These are phyloP conservation scores for Temnothorax nylanderi DNA, from an alignment of 1,140 invertebrate species.

Conservation along the genomic window DNA sequence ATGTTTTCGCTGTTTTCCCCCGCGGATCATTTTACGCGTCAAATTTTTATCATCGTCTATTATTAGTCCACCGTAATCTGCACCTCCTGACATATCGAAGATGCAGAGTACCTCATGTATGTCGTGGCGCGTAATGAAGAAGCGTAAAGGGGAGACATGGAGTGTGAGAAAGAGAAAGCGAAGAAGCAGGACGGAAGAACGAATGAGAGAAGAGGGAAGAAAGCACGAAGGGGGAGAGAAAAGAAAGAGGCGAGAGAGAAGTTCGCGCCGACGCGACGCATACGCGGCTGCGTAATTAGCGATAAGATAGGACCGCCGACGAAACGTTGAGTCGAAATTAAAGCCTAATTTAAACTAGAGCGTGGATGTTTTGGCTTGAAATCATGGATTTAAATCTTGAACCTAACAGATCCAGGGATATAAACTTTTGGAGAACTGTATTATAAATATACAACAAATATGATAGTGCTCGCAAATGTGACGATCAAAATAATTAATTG, in stretches of 20 bases:
- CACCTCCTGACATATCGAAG: conserved; percentile 76
- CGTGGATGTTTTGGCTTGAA: neutral
- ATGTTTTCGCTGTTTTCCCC: conserved; percentile 78
- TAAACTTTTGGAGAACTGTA: neutral
- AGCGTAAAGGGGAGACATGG: conserved; percentile 7
- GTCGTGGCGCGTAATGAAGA: conserved; percentile 37
- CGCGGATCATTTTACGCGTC: conserved; percentile 78
- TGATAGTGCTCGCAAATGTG: neutral
- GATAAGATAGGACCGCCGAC: conserved; percentile 71
- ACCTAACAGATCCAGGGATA: no score
- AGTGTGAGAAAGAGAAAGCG: neutral
- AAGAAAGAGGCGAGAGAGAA: conserved; percentile 44
- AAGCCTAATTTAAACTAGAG: conserved; percentile 15
- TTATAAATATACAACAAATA: neutral
- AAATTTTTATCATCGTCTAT: conserved; percentile 84
- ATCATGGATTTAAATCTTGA: neutral
- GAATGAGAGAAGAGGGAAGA: conserved; percentile 21
- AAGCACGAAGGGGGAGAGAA: conserved; percentile 10
- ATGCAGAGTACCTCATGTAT: conserved; percentile 70
- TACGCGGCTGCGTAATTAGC: conserved; percentile 63
- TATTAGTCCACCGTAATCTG: conserved; percentile 82
- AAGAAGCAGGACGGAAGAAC: neutral
- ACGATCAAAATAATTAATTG: neutral
- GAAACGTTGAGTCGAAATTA: conserved; percentile 67
- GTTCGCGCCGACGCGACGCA: conserved; percentile 68